These are phyloP conservation scores for Shinisaurus crocodilurus DNA, from an alignment of 2,113 vertebrate species.

Conservation along the genomic window DNA sequence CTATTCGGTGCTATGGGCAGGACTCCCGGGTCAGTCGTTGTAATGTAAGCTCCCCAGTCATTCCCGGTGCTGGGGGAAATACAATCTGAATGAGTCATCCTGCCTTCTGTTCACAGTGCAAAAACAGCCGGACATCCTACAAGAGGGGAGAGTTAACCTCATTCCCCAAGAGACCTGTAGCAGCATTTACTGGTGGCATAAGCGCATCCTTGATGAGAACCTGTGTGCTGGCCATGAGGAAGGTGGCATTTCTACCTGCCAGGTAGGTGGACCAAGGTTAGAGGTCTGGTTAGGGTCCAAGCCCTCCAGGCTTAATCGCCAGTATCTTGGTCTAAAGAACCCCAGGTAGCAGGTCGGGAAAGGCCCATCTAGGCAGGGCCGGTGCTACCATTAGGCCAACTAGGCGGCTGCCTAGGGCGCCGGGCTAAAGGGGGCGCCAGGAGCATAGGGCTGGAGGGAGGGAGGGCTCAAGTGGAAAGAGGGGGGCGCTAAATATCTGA, in stretches of 20 bases:
- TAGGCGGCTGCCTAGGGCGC: too few relatives aligned
- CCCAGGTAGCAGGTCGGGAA: too few relatives aligned
- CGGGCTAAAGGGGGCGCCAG: too few relatives aligned
- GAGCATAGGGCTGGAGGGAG: too few relatives aligned
- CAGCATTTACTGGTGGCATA: slow-evolving; percentile 18
- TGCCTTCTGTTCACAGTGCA: background rate
- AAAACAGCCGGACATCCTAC: slow-evolving; percentile 20
- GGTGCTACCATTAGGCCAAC: too few relatives aligned
- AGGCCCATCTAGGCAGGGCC: too few relatives aligned
- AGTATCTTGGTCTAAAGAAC: too few relatives aligned
- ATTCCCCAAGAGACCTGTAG: slow-evolving; percentile 3
- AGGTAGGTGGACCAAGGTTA: slow-evolving; percentile 1
- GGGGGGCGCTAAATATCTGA: too few relatives aligned
- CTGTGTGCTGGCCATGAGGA: slow-evolving; percentile 42
- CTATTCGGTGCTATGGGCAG: background rate
- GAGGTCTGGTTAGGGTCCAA: background rate
- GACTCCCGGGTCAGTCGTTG: too few relatives aligned
- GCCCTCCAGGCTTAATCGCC: background rate
- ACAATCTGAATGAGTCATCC: background rate
- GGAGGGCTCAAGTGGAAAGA: too few relatives aligned
- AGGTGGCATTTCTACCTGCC: slow-evolving; percentile 33
- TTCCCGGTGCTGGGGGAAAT: background rate
- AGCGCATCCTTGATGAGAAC: background rate
- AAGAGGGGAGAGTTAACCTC: slow-evolving; percentile 30
- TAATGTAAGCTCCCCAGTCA: background rate